Base-by-base conservation (phyloP, 1,140 invertebrate species). In the Coenobita brevimanus region DNA sequence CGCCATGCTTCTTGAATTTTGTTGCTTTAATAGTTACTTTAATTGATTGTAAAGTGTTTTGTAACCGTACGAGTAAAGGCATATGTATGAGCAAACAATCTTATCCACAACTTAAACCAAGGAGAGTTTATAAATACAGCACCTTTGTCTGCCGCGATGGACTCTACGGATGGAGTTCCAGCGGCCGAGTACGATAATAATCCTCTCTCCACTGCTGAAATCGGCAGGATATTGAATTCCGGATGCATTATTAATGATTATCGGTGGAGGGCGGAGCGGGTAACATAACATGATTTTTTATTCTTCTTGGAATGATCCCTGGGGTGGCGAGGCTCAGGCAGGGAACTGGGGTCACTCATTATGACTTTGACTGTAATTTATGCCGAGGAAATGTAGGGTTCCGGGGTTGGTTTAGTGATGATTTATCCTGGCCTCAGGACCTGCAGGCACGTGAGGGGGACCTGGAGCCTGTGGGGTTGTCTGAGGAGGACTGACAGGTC, bases 401-500 rank as follows among this genome's bases (percentile, higher is more conserved):
- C 38, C n/a, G 60, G 79, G n/a, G 79, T 67, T 67, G 43, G 79
- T 67, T 67, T 62, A 24, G 79, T 43, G 36, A 27, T 67, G 79
- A 81, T 81, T 81, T 81, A 81, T 67, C 15, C 24, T 54, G 54
- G 50, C 46, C 76, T 57, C 43, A 54, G 78, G 46, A n/a, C n/a
- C 24, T 64, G 57, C 33, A 38, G 2, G 33, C 30, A 67, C 33
- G 69, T 24, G 69, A n/a, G 30, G 69, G 30, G 69, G 64, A 67
- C n/a, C 30, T 27, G n/a, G 64, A 4, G 69, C 21, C 1, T 1
- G 36, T 27, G n/a, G n/a, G n/a, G n/a, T n/a, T n/a, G n/a, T n/a
- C n/a, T n/a, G n/a, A n/a, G n/a, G n/a, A n/a, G n/a, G 76, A 79
- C 57, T 79, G 76, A 79, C 76, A 60, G 76, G 46, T 79, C 76